A percentile compares a stretch with the other conserved stretches of the same genome.
Conservation (phyloP, 2,113 vertebrate species). For the Chelonoidis abingdonii region DNA sequence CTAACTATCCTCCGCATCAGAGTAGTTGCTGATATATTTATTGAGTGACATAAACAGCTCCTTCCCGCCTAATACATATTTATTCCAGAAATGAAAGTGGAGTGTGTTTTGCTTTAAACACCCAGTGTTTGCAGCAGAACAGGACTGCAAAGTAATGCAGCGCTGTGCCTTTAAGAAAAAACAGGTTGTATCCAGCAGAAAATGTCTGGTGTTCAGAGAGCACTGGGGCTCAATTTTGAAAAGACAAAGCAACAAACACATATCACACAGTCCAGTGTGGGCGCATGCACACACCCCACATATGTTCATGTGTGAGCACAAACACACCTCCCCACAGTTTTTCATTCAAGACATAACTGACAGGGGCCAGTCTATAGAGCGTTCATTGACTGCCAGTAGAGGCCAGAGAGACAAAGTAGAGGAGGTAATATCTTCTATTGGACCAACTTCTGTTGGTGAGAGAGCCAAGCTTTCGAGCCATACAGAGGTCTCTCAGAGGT, state of each 20-base stretch:
- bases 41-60: background rate
- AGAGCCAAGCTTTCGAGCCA: too few species aligned
- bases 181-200: background rate
- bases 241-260: background rate
- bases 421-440: too few species aligned
- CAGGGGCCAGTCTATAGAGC: background rate
- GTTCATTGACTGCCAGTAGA: background rate
- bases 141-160: background rate
- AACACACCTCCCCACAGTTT: background rate
- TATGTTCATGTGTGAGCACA: background rate
- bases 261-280: background rate
- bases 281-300: background rate
- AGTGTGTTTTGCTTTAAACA: background rate
- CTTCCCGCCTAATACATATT: background rate
- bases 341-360: background rate
- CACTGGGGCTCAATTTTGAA: background rate
- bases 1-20: background rate
- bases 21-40: background rate
- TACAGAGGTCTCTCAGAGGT: too few species aligned
- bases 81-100: background rate
- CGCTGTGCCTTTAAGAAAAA: background rate
- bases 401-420: background rate
- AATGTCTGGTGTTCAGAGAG: background rate
- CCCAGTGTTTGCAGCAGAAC: background rate
- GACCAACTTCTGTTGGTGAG: too few species aligned